Base-by-base conservation (phyloP, 2,888 invertebrate genomes). In the Sminthurinus aureus region DNA sequence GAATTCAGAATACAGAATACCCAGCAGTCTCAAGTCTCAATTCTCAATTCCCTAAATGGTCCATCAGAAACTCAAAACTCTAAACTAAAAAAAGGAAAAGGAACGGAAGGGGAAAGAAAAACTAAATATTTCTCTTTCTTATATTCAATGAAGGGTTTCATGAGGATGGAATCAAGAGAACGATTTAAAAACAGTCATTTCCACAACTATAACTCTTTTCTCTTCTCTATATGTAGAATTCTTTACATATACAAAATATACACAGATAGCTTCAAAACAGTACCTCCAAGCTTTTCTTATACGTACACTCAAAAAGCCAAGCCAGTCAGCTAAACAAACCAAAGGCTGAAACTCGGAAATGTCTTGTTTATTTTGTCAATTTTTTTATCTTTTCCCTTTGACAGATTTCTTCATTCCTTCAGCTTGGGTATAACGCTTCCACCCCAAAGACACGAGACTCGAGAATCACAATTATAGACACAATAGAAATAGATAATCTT, bases 311-410 rank as follows among this genome's bases (percentile, higher is more conserved):
- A 38, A 6, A 38, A 38, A 38, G 1, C 38, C 38, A 38, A 38
- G 6, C 38, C 38, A 38, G 6, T 6, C 38, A 38, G 6, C 38
- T 38, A 38, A 38, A 38, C 38, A 38, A 38, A 38, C 38, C 38
- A 38, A 38, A 38, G 38, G 4, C 15, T 58, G 9, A 58, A 58
- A 13, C 58, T 18, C 58, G 26, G 15, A 13, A 71, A 71, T 71
- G 71, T 71, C 71, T 71, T 71, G 71, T 71, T 71, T 71, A 71
- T 71, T 71, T 26, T 71, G 71, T 71, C 71, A 13, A 71, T 26
- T 71, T 26, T 26, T 71, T 24, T 71, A 20, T 71, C 24, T 71
- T 26, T 26, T 26, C 24, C 38, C 24, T 71, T 20, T 71, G 13
- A 24, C 71, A 20, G 20, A 20, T 20, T 69, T 20, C 67, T 69